Conservation (phyloP, 2,113 vertebrate species). For the Corydoras sp. region DNA sequence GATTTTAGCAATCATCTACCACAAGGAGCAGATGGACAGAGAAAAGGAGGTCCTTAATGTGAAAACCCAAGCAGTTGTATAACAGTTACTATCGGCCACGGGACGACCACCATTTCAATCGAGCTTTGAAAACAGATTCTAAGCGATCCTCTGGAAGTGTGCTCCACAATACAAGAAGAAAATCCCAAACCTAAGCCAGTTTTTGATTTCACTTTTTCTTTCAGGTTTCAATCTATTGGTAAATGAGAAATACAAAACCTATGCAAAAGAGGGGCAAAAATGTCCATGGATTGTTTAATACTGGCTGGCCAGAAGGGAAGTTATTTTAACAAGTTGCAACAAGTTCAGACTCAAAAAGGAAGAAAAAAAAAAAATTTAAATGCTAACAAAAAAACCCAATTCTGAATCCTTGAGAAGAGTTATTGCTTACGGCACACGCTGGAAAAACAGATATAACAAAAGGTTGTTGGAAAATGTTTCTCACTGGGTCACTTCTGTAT, state of each 20-base stretch:
- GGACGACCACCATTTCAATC: slow-evolving; percentile 6
- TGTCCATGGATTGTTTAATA: too few relatives aligned
- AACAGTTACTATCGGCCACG: slow-evolving; percentile 10
- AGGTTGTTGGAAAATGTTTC: slow-evolving; percentile 25
- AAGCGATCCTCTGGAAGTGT: slow-evolving; percentile 21
- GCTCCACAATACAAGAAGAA: not conserved
- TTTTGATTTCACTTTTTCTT: slow-evolving; percentile 19
- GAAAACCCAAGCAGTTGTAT: slow-evolving; percentile 11
- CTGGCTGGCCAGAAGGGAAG: too few relatives aligned
- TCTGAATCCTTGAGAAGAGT: slow-evolving; percentile 71
- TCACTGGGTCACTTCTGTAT: slow-evolving; percentile 59
- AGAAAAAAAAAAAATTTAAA: slow-evolving; percentile 53
- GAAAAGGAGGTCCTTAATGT: slow-evolving; percentile 23
- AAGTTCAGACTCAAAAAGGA: slow-evolving; percentile 54
- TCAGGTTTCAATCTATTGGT: slow-evolving; percentile 13
- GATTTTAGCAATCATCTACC: not conserved
- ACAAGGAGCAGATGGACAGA: slow-evolving; percentile 3
- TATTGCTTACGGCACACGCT: slow-evolving; percentile 66
- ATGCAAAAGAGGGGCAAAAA: not conserved
- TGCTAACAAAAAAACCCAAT: slow-evolving; percentile 55
- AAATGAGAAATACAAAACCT: not conserved
- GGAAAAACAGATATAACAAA: slow-evolving; percentile 21
- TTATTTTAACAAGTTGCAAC: slow-evolving; percentile 56
- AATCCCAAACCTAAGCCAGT: slow-evolving; percentile 20
- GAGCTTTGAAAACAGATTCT: slow-evolving; percentile 17